Conservation (phyloP, 2,113 vertebrate species). For the Uria aalge region DNA sequence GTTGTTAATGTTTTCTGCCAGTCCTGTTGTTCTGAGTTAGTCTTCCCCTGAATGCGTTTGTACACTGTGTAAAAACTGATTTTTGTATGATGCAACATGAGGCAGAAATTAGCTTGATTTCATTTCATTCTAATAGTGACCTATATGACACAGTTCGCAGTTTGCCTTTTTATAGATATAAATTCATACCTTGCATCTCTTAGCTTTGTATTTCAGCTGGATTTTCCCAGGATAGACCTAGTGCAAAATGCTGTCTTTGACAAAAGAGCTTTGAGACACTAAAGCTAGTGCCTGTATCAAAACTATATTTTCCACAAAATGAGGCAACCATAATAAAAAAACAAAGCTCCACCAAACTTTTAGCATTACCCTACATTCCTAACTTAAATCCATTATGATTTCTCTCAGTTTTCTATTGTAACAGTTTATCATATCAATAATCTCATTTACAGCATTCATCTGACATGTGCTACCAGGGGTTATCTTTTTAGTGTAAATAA, state of each 20-base stretch:
- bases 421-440: not conserved
- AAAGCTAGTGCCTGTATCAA: not conserved
- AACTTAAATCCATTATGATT: not conserved
- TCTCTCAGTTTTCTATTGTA: not conserved
- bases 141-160: not conserved
- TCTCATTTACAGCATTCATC: not conserved
- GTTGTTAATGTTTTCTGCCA: not conserved
- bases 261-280: not conserved
- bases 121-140: not conserved
- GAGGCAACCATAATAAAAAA: not conserved
- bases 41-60: not conserved
- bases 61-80: not conserved
- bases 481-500: conserved; percentile 5
- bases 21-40: not conserved
- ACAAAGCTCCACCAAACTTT: not conserved
- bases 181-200: not conserved
- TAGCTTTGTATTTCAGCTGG: not conserved
- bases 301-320: not conserved
- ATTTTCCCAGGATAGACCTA: not conserved
- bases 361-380: not conserved
- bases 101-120: not conserved
- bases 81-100: not conserved
- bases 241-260: not conserved
- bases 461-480: not conserved
- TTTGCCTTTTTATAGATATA: not conserved